A percentile compares a stretch with the other conserved stretches of the same genome.
These are phyloP conservation scores for Elgonia sp. DNA, from an alignment of 2,888 invertebrate genomes.

Conservation along the genomic window DNA sequence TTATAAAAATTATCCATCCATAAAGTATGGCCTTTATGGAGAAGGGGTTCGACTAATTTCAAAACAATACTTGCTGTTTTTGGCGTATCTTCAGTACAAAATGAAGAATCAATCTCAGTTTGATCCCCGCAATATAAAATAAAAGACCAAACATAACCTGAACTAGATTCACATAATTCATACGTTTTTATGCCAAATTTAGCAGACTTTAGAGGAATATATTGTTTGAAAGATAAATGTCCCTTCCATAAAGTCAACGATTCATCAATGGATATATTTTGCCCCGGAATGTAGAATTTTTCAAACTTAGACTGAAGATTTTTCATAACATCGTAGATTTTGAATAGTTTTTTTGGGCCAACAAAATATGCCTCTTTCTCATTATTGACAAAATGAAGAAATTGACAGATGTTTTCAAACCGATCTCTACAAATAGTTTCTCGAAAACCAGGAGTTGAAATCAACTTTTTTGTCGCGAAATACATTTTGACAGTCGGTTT, in stretches of 20 bases:
- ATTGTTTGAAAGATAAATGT: slow-evolving; percentile 16
- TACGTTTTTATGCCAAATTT: slow-evolving; percentile 37
- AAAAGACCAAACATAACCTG: slow-evolving; percentile 29
- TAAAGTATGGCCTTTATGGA: slow-evolving; percentile 22
- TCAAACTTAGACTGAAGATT: not conserved
- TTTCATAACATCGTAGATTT: slow-evolving; percentile 16
- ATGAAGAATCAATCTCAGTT: not conserved
- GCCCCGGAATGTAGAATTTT: slow-evolving; percentile 16
- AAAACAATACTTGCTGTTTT: slow-evolving; percentile 34
- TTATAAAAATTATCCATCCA: slow-evolving; percentile 44
- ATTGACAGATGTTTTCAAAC: slow-evolving; percentile 30
- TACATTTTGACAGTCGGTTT: slow-evolving; percentile 39
- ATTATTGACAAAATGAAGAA: slow-evolving; percentile 32
- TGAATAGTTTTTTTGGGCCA: slow-evolving; percentile 23
- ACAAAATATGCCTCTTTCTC: not conserved
- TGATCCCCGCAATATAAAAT: slow-evolving; percentile 22
- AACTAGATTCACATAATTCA: slow-evolving; percentile 30
- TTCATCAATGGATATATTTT: slow-evolving; percentile 39
- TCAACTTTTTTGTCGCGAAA: slow-evolving; percentile 15
- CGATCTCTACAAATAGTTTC: slow-evolving; percentile 20
- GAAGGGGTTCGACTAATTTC: slow-evolving; percentile 6
- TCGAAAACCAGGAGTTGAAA: slow-evolving; percentile 33
- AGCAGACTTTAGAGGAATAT: slow-evolving; percentile 12
- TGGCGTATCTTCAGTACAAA: not conserved
- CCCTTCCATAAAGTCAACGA: slow-evolving; percentile 34